Evolutionary conservation across 1,140 invertebrate genomes (phyloP).

Genomic region (Drosophila trapezifrons): DNA sequence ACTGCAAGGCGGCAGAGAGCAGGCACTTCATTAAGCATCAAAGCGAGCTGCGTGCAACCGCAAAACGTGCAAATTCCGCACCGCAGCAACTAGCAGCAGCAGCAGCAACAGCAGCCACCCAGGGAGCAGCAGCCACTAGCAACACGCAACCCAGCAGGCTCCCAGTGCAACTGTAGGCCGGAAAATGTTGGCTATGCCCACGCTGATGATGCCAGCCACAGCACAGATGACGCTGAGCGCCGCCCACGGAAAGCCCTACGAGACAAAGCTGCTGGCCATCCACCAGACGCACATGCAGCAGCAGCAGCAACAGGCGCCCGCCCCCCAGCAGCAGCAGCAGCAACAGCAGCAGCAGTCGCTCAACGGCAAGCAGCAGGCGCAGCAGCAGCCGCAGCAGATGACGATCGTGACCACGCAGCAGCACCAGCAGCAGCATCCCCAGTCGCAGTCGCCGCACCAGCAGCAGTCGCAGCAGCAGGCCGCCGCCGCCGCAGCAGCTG

Average conservation of each 20-base stretch:
- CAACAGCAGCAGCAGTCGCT: conserved; percentile 66
- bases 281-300: conserved; percentile 82
- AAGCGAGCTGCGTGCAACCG: conserved; percentile 74
- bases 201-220: conserved; percentile 83
- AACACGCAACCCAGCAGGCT: conserved; percentile 39
- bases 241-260: conserved; percentile 77
- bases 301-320: conserved; percentile 64
- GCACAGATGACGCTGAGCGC: conserved; percentile 83
- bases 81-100: conserved; percentile 36
- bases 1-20: conserved; percentile 51
- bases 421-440: conserved; percentile 68
- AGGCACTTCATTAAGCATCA: conserved; percentile 79
- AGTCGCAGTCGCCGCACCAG: conserved; percentile 72
- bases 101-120: conserved; percentile 26
- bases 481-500: conserved; percentile 71
- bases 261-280: conserved; percentile 82
- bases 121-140: conserved; percentile 23
- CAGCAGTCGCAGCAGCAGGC: conserved; percentile 70
- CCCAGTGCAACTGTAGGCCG: conserved; percentile 55
- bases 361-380: conserved; percentile 68
- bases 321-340: conserved; percentile 57
- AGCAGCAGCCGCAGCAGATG: conserved; percentile 75
- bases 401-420: conserved; percentile 74
- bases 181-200: conserved; percentile 83
- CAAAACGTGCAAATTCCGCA: conserved; percentile 64